Conservation (phyloP, 2,888 invertebrate species). For the Lapara coniferarum region DNA sequence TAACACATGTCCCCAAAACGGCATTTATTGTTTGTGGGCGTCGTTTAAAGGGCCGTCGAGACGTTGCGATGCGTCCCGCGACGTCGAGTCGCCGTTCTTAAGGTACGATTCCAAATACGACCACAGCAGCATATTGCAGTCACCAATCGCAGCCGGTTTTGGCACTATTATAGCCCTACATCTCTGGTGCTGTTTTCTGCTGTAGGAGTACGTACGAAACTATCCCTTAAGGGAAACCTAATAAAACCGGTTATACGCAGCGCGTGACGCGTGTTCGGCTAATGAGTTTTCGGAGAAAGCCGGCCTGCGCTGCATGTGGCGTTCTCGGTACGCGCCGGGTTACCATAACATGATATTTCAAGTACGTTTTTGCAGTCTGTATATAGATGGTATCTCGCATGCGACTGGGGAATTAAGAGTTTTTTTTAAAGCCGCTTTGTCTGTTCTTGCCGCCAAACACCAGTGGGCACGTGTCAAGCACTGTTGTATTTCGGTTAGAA, state of each 20-base stretch:
- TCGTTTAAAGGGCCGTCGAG: conserved; percentile 56
- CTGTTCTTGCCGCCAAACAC: too few species aligned
- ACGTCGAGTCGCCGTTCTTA: conserved; percentile 38
- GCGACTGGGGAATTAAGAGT: not conserved
- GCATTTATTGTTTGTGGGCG: conserved; percentile 43
- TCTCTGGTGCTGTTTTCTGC: too few species aligned
- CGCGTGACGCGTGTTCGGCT: conserved; percentile 78
- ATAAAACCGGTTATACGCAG: conserved; percentile 78
- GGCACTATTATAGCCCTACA: too few species aligned
- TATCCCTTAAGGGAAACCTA: conserved; percentile 58
- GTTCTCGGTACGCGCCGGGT: conserved; percentile 48
- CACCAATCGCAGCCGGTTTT: not conserved
- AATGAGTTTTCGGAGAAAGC: conserved; percentile 82
- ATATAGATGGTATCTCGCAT: too few species aligned
- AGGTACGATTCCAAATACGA: not conserved
- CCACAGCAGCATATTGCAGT: not conserved
- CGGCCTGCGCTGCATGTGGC: conserved; percentile 48
- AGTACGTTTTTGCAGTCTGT: not conserved
- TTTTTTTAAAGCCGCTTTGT: not conserved
- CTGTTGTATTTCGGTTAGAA: too few species aligned
- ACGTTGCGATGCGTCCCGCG: conserved; percentile 42
- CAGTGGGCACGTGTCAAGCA: too few species aligned
- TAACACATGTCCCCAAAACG: conserved; percentile 15
- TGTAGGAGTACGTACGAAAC: conserved; percentile 35
- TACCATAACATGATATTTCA: conserved; percentile 14